Evolutionary conservation across 2,888 invertebrate genomes (phyloP), one percentile per base, ranked within the genome.

Genomic region (Leucoptera coffeella): DNA sequence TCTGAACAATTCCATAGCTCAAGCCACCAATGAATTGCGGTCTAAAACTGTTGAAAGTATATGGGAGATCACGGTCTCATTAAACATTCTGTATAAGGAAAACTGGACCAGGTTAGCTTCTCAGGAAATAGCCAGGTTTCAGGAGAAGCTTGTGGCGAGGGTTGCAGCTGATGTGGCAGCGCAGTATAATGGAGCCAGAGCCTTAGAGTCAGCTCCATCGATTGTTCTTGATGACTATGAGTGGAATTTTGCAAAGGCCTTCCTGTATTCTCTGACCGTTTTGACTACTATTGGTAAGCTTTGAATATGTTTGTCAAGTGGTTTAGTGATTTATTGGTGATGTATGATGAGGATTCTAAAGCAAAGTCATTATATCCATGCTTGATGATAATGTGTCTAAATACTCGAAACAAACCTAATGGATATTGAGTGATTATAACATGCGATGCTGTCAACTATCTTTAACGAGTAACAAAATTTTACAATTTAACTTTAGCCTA

Each of bases 181-280:
- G 50, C 73, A 27, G 25, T 64, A 69, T 33, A 56, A 53, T 6
- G 64, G 64, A 12, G 65, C 53, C 1, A 54, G 62, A 31, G 67
- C 60, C 1, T 36, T 72, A 37, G 72, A 71, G 34, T 64, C 67
- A 4, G 61, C 61, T 0, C 60, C 65, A 1, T 55, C 58, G 1
- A 36, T 60, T 30, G 50, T 60, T 7, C 40, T 55, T 2, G 71
- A 73, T 35, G 80, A 82, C 32, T 80, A 82, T 50, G 87, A 89
- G 50, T 90, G 89, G 89, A 89, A 83, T 43, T 86, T 89, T 43
- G 87, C 89, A 12, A 84, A 85, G 52, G 90, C 94, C 12, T 94
- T 95, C 57, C 77, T 95, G 27, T 95, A 94, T 61, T 93, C 93
- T 5, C 74, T 95, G 41, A 94, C 94, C 19, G 91, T 95, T 30